These are phyloP conservation scores for Lepidocolaptes lacrymiger DNA, from an alignment of 2,797 vertebrate species.

Conservation along the genomic window DNA sequence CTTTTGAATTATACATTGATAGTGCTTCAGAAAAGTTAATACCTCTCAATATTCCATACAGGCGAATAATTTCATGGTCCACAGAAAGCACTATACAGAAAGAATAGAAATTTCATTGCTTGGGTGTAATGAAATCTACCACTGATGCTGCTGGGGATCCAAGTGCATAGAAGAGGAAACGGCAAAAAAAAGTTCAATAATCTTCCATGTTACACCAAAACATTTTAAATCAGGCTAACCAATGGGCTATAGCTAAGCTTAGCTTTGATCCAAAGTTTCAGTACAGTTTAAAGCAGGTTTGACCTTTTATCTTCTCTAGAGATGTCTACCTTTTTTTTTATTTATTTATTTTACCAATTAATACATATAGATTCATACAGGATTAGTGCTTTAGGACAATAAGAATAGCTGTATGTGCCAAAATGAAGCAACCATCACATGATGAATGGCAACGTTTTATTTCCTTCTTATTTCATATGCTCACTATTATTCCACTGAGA, in stretches of 20 bases:
- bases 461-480: not conserved
- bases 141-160: not conserved
- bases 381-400: not conserved
- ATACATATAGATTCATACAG: not conserved
- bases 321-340: not conserved
- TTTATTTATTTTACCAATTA: not conserved
- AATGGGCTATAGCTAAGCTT: not conserved
- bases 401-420: not conserved
- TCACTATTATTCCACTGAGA: not conserved
- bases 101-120: slow-evolving; percentile 44
- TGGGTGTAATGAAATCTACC: slow-evolving; percentile 30
- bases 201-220: not conserved
- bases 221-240: not conserved
- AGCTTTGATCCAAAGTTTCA: not conserved
- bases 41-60: not conserved
- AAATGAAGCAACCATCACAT: not conserved
- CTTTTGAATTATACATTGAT: slow-evolving; percentile 14
- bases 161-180: not conserved
- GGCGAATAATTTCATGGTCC: slow-evolving; percentile 38
- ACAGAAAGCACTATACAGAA: not conserved
- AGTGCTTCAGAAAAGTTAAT: slow-evolving; percentile 12
- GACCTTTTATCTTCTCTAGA: not conserved
- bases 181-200: not conserved
- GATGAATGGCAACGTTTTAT: not conserved
- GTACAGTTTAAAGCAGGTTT: not conserved